Percentiles rank a stretch among this genome's conserved stretches.
Evolutionary conservation across 2,888 invertebrate species (phyloP).

Genomic region (Coelogynopora nodosa): DNA sequence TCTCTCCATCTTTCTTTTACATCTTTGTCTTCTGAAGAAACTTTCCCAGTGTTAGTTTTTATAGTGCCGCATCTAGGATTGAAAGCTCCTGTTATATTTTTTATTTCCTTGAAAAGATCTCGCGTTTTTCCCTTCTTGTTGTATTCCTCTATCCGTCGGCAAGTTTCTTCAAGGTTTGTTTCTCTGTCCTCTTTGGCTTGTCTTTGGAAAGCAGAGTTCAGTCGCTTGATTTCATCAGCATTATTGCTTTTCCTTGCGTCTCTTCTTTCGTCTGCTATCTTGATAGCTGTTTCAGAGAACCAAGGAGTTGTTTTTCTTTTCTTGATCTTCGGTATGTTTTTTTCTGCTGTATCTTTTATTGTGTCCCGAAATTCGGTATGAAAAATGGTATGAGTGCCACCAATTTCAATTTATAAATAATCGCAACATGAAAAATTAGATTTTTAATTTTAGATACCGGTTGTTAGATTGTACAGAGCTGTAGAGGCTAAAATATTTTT

Average conservation of each 20-base stretch:
- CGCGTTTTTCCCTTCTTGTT: background rate
- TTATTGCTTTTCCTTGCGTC: background rate
- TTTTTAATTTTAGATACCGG: no score
- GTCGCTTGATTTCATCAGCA: background rate
- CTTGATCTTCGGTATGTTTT: no score
- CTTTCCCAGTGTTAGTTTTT: background rate
- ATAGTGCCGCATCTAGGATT: conserved; percentile 7
- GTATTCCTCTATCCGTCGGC: background rate
- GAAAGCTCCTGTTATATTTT: background rate
- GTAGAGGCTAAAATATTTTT: no score
- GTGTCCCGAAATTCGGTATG: no score
- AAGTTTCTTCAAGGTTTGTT: background rate
- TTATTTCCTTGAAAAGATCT: conserved; percentile 18
- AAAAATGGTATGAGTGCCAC: no score
- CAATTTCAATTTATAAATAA: no score
- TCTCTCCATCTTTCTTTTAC: conserved; percentile 5
- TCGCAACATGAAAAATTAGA: no score
- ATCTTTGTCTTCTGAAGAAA: background rate
- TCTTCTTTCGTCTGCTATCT: background rate
- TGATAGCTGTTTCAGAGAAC: conserved; percentile 3
- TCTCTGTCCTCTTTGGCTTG: conserved; percentile 13
- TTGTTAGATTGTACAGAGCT: no score
- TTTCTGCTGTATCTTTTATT: no score
- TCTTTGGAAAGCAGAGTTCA: background rate
- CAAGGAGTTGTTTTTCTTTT: no score